Conservation (phyloP, 2,888 invertebrate species). For the Melieria picta region DNA sequence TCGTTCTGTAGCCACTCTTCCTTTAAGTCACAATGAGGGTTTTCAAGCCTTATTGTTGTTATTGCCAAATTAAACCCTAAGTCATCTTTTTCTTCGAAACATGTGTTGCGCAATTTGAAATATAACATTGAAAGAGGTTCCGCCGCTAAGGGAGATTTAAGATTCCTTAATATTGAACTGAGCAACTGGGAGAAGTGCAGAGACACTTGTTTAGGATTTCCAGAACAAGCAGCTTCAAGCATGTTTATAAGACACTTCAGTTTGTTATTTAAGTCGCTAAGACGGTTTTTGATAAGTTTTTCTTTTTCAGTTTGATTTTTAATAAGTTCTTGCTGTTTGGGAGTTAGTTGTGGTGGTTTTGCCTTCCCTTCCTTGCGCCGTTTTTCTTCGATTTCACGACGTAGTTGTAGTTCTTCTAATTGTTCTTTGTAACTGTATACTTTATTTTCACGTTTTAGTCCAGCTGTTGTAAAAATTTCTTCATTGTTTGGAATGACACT, state of each 20-base stretch:
- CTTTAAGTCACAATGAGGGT: conserved; percentile 84
- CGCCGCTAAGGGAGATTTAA: conserved; percentile 83
- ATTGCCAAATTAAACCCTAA: conserved; percentile 75
- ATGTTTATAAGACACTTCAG: conserved; percentile 58
- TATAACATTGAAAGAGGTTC: conserved; percentile 73
- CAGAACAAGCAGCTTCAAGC: conserved; percentile 58
- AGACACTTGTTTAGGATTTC: conserved; percentile 58
- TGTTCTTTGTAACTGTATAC: conserved; percentile 97
- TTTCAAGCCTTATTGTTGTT: conserved; percentile 77
- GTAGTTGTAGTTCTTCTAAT: conserved; percentile 89
- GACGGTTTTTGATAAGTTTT: conserved; percentile 75
- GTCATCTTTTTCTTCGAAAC: conserved; percentile 66
- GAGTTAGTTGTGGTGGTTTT: conserved; percentile 77
- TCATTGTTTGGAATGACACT: conserved; percentile 73
- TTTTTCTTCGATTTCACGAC: conserved; percentile 93
- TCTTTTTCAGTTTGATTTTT: conserved; percentile 89
- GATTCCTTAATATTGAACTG: conserved; percentile 63
- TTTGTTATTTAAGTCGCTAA: conserved; percentile 70
- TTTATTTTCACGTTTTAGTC: conserved; percentile 95
- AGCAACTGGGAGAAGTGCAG: conserved; percentile 59
- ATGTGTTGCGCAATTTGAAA: conserved; percentile 70
- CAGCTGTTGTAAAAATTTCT: conserved; percentile 59
- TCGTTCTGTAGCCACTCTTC: conserved; percentile 80
- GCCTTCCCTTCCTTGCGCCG: conserved; percentile 81
- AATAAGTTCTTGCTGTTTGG: conserved; percentile 93